Evolutionary conservation across 1,140 invertebrate genomes (phyloP), one percentile per base, ranked within the genome.

Genomic region (Drosophila sulfurigaster): DNA sequence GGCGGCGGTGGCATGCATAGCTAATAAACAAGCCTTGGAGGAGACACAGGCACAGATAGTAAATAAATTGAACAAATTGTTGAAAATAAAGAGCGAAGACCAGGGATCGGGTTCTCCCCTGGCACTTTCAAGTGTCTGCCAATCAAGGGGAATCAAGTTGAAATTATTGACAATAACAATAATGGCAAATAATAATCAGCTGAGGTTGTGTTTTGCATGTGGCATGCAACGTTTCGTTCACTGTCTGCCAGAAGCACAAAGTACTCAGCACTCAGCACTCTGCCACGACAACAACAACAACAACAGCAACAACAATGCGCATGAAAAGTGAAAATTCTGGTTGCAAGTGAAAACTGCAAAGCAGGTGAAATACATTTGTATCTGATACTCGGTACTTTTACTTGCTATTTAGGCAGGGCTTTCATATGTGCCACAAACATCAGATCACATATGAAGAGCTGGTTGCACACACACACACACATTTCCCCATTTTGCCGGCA

Each of bases 141-240:
- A 88, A 88, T 88, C 83, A 81, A 73, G 67, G 79, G 56, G 62
- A 88, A 88, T 88, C 81, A 68, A 79, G 82, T 81, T 81, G 82
- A 89, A 88, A 88, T 89, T 82, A 88, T 88, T 85, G 85, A 88
- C 83, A 88, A 88, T 77, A 77, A 89, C 79, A 83, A 78, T 76
- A 88, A 88, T 88, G 52, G 58, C 67, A 64, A 78, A 88, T 87
- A 85, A 82, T 51, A 72, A 74, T 78, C 63, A 73, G 79, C 54
- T 72, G 51, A 38, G 56, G 72, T 15, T 73, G 49, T 38, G 45
- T 74, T 76, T 77, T 83, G 81, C 81, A 85, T 85, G 80, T 51
- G 66, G 77, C 81, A 83, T 82, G 80, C 81, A 83, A 75, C 60
- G 28, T 65, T 64, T 48, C 32, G 49, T 48, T 43, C 57, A 64